Percentiles rank a stretch among this genome's conserved stretches.
Evolutionary conservation across 2,888 invertebrate species (phyloP).

Genomic region (Neelides folsomi): DNA sequence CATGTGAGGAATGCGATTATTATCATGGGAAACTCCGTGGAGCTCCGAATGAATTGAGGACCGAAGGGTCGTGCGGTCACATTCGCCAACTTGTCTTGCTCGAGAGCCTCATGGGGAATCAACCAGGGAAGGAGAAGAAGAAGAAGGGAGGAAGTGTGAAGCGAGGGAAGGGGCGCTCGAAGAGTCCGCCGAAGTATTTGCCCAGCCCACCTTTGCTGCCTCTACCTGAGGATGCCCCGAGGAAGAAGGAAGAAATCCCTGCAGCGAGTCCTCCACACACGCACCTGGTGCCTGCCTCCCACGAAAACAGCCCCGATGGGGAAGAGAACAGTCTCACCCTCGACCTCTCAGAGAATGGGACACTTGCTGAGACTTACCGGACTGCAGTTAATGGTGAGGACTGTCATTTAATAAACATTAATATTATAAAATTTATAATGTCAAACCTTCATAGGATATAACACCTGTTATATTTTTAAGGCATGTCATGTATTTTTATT

Average conservation of each 20-base stretch:
- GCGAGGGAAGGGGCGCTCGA: not conserved
- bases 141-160: conserved; percentile 3
- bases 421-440: not conserved
- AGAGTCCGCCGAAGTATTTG: conserved; percentile 1
- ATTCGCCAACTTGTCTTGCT: not conserved
- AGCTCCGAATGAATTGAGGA: not conserved
- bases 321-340: conserved; percentile 14
- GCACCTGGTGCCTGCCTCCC: conserved; percentile 4
- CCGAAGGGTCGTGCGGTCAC: not conserved
- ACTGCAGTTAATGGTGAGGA: conserved; percentile 24
- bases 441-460: not conserved
- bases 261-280: conserved; percentile 5
- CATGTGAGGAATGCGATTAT: not conserved
- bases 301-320: conserved; percentile 4
- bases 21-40: not conserved
- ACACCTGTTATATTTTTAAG: not conserved
- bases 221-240: conserved; percentile 1
- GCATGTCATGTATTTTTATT: not conserved
- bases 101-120: conserved; percentile 22
- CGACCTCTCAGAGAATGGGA: conserved; percentile 17
- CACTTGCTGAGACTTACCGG: conserved; percentile 20
- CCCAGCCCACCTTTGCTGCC: not conserved
- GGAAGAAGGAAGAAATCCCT: not conserved
- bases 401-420: not conserved
- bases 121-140: conserved; percentile 20